These are phyloP conservation scores for Epirrhoe tristata DNA, from an alignment of 2,888 invertebrate species.

Conservation along the genomic window DNA sequence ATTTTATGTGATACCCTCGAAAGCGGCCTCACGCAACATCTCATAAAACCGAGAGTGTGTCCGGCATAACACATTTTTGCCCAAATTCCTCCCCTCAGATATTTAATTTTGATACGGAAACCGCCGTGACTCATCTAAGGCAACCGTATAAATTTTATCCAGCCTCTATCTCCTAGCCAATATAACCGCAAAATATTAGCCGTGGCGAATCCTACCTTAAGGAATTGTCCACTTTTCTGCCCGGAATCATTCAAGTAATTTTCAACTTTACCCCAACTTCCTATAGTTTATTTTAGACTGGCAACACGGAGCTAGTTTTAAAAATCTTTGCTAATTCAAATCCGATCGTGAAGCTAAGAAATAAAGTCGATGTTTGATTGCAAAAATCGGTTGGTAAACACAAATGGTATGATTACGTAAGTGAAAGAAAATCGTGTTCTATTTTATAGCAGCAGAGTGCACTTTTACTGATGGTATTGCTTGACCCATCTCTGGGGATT, in stretches of 20 bases:
- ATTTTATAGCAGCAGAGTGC: conserved; percentile 41
- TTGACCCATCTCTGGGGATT: conserved; percentile 80
- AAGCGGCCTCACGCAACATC: conserved; percentile 28
- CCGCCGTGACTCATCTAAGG: conserved; percentile 70
- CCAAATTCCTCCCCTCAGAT: conserved; percentile 65
- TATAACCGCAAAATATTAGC: conserved; percentile 82
- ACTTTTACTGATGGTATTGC: conserved; percentile 46
- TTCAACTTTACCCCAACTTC: conserved; percentile 33
- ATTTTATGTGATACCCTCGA: conserved; percentile 31
- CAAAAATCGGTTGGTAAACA: conserved; percentile 35
- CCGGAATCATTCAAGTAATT: conserved; percentile 34
- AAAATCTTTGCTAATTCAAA: conserved; percentile 7
- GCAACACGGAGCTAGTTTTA: conserved; percentile 13
- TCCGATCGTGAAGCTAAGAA: background rate
- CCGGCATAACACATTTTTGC: conserved; percentile 53
- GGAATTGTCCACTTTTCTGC: conserved; percentile 60
- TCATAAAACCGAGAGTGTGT: conserved; percentile 42
- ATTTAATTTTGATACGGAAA: conserved; percentile 83
- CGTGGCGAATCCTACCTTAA: conserved; percentile 76
- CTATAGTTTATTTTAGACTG: conserved; percentile 44
- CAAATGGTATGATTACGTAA: conserved; percentile 46
- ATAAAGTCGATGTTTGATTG: conserved; percentile 44
- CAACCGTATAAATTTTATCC: conserved; percentile 79
- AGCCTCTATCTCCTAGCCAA: conserved; percentile 74
- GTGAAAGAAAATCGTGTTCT: conserved; percentile 48